phyloP scores from a whole-genome alignment of 1,140 invertebrate genomes.

The Mactra quadrangularis region DNA sequence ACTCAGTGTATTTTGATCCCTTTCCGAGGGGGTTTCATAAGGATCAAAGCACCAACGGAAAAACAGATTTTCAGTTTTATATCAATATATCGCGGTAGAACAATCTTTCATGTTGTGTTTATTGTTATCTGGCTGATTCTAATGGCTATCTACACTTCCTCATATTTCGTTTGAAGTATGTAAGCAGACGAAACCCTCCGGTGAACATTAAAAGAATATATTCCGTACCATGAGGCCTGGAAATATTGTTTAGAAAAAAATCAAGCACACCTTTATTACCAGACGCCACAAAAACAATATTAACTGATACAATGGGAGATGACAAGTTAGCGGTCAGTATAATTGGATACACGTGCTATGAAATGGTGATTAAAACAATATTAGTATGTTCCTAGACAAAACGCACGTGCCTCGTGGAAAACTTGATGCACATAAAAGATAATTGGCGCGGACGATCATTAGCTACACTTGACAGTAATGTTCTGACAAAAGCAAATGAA shows the following conservation, averaged over 20 bases:
- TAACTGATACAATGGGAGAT: neutral
- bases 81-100: no score
- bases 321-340: neutral
- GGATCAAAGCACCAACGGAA: no score
- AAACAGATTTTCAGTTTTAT: no score
- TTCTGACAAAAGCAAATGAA: no score
- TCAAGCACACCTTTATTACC: neutral
- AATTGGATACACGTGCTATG: neutral
- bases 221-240: neutral
- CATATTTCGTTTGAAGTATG: neutral
- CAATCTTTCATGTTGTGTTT: neutral
- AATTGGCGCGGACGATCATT: no score
- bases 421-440: neutral
- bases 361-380: slow-evolving; percentile 7
- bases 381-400: neutral
- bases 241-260: neutral
- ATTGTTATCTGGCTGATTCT: neutral
- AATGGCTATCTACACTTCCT: no score
- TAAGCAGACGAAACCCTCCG: slow-evolving; percentile 5
- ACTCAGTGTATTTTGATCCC: no score
- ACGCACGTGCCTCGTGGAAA: neutral
- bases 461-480: no score
- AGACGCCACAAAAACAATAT: slow-evolving; percentile 2
- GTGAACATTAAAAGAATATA: neutral
- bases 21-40: no score